Evolutionary conservation across 1,140 invertebrate genomes (phyloP), one percentile per base, ranked within the genome.

Genomic region (Caenorhabditis latens): DNA sequence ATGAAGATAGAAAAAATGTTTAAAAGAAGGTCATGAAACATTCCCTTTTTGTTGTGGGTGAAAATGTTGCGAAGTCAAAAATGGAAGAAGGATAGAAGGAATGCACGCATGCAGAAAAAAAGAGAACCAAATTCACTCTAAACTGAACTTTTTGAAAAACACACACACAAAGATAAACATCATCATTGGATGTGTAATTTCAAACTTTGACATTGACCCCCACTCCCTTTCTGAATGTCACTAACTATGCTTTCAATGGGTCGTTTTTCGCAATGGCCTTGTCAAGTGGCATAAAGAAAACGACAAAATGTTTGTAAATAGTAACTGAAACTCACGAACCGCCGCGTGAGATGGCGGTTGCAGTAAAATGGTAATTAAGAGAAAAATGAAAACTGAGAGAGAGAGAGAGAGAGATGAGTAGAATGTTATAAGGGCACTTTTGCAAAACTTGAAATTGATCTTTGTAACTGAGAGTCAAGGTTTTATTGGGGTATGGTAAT

Each of bases 1-100:
- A 50, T 32, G 2, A 46, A 19, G 16, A 19, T 9, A 16, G n/a
- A 79, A 32, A 53, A 53, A 79, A 48, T 24, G 46, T 79, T 79
- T 50, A 48, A 53, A 79, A 50, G 71, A 79, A 79, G 46, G 71
- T 50, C 71, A 79, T 48, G 40, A 53, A 79, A 50, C n/a, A 53
- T 79, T 79, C 43, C 6, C 71, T 79, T 79, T 46, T 79, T 24
- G 16, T 40, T 21, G 21, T 63, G 21, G 61, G 4, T 0, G n/a
- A 79, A 50, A 79, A 79, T 79, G 71, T 79, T 50, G 46, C 43
- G 21, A 79, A 46, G 40, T 9, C 43, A 71, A 46, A 71, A 71
- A 46, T 71, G 14, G 21, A 65, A 71, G 16, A 42, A 32, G 32
- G 40, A 67, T 3, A 42, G 19, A 42, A 79, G n/a, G 24, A 63